A percentile compares a stretch with the other conserved stretches of the same genome.
These are phyloP conservation scores for Malurus leucopterus DNA, from an alignment of 2,797 vertebrate species.

Conservation along the genomic window DNA sequence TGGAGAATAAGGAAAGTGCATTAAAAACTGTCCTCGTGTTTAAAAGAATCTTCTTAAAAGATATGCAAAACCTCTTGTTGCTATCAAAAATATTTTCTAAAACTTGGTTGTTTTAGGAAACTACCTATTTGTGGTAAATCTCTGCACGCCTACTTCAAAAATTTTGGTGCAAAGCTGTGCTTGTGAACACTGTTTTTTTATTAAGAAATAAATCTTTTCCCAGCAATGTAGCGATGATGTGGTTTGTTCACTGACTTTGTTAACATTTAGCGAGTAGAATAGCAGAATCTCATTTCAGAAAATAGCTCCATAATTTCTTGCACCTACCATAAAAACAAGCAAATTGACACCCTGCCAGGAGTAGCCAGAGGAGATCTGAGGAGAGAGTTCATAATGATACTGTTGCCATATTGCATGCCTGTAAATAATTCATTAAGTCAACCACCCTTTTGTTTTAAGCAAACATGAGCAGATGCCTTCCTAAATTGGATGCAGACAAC, in stretches of 20 bases:
- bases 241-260: background rate
- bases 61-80: background rate
- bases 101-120: background rate
- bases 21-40: rapidly evolving
- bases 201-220: background rate
- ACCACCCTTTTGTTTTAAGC: constrained; percentile 77
- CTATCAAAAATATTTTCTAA: background rate
- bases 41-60: background rate
- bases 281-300: constrained; percentile 58
- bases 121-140: background rate
- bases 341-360: constrained; percentile 77
- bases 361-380: constrained; percentile 76
- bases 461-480: constrained; percentile 77
- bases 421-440: constrained; percentile 83
- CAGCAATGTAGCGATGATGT: background rate
- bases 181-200: background rate
- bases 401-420: constrained; percentile 71
- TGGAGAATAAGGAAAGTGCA: background rate
- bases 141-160: background rate
- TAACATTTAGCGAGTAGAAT: constrained; percentile 26
- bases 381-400: constrained; percentile 71
- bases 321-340: constrained; percentile 75
- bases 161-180: background rate
- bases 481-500: constrained; percentile 69
- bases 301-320: constrained; percentile 60